phyloP scores from a whole-genome alignment of 2,113 vertebrate species.

The Nothobranchius furzeri region DNA sequence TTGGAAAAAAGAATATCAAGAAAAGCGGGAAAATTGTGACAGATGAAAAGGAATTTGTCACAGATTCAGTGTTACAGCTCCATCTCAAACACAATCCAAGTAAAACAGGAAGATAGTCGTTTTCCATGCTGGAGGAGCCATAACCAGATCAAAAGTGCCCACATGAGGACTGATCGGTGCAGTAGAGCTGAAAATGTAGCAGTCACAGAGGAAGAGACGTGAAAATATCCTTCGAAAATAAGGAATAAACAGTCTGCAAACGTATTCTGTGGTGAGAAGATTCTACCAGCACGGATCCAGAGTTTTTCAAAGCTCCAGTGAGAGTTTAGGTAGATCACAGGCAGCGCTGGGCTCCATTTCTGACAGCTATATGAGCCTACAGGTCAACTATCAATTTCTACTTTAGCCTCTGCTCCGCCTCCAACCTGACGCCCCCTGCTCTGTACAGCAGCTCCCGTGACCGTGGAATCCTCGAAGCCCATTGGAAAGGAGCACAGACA shows the following conservation, averaged over 20 bases:
- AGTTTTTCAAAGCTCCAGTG: constrained; percentile 40
- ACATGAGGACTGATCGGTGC: constrained; percentile 8
- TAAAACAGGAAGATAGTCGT: constrained; percentile 13
- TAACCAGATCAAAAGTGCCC: constrained; percentile 9
- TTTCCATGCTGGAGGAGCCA: constrained; percentile 34
- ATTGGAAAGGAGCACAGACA: constrained; percentile 22
- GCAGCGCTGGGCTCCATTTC: constrained; percentile 34
- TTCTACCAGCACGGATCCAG: constrained; percentile 7
- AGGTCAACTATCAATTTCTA: constrained; percentile 47
- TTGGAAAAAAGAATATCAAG: constrained; percentile 19
- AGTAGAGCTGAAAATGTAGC: constrained; percentile 8
- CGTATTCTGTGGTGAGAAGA: constrained; percentile 5
- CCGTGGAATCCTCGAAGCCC: constrained; percentile 38
- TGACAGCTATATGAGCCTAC: constrained; percentile 34
- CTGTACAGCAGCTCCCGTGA: constrained; percentile 22
- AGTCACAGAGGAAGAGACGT: constrained; percentile 23
- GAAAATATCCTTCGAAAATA: no score
- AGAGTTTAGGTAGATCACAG: constrained; percentile 22
- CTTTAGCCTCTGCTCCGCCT: constrained; percentile 38
- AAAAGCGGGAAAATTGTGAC: not conserved
- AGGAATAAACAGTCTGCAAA: not conserved
- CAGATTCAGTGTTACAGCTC: constrained; percentile 20
- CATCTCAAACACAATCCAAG: constrained; percentile 34
- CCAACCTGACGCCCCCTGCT: constrained; percentile 11
- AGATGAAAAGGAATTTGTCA: constrained; percentile 13